phyloP scores from a whole-genome alignment of 1,140 invertebrate genomes.

The Philopotamus ludificatus region DNA sequence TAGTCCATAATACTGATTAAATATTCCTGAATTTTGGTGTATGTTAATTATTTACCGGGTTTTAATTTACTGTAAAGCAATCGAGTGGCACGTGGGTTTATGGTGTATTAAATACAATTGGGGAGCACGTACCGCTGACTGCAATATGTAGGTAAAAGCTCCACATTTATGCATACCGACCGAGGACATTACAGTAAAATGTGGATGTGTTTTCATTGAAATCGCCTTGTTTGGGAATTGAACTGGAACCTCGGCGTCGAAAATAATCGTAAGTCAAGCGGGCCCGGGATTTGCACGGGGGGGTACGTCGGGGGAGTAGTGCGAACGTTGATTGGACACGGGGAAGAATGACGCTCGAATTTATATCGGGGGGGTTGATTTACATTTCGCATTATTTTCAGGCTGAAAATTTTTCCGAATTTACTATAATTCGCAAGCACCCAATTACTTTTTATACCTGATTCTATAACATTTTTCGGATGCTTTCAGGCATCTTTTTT shows the following conservation, averaged over 20 bases:
- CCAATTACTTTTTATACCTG: too few relatives aligned
- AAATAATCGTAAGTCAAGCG: conserved; percentile 40
- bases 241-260: conserved; percentile 39
- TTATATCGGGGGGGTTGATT: conserved; percentile 39
- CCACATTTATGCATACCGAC: conserved; percentile 32
- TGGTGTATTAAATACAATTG: not conserved
- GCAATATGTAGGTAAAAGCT: conserved; percentile 11
- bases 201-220: conserved; percentile 42
- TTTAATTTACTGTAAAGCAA: too few relatives aligned
- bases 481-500: too few relatives aligned
- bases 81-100: too few relatives aligned
- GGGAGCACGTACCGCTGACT: not conserved
- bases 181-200: conserved; percentile 38
- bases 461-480: too few relatives aligned
- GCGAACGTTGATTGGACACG: conserved; percentile 41
- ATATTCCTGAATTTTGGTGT: too few relatives aligned
- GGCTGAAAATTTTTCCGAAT: not conserved
- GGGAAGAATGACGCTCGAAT: conserved; percentile 34
- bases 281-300: conserved; percentile 18
- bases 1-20: too few relatives aligned
- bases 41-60: too few relatives aligned
- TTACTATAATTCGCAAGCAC: too few relatives aligned
- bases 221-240: conserved; percentile 43
- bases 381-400: conserved; percentile 21
- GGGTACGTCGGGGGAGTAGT: not conserved